These are phyloP conservation scores for Periparus ater DNA, from an alignment of 2,797 vertebrate species.

Conservation along the genomic window DNA sequence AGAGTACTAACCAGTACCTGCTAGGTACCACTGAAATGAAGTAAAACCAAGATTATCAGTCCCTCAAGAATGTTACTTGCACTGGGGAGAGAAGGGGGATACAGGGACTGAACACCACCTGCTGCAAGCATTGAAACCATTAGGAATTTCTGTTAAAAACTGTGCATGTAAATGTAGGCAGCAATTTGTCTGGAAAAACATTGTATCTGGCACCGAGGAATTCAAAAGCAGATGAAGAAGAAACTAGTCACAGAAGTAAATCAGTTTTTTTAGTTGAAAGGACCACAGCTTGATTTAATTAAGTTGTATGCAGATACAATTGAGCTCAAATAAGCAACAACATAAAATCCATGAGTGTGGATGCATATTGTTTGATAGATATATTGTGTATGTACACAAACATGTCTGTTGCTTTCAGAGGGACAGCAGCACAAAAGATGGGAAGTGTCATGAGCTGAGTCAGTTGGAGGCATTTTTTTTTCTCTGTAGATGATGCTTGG, in stretches of 20 bases:
- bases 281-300: background rate
- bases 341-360: background rate
- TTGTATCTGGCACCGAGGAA: background rate
- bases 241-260: background rate
- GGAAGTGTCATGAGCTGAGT: background rate
- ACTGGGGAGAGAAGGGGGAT: background rate
- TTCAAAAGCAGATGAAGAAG: background rate
- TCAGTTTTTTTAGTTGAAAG: background rate
- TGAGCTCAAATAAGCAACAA: background rate
- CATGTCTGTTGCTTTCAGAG: background rate
- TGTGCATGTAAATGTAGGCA: background rate
- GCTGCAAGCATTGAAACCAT: background rate
- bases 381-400: fast-evolving
- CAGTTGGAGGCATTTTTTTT: background rate
- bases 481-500: background rate
- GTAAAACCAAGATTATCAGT: background rate
- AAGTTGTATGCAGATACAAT: background rate
- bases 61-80: background rate
- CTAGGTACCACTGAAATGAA: background rate
- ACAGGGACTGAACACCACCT: background rate
- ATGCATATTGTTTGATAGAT: fast-evolving
- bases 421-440: background rate
- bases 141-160: background rate
- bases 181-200: background rate
- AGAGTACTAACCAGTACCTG: background rate